Base-by-base conservation (phyloP, 2,797 vertebrate species). In the Premnoplex brunnescens region DNA sequence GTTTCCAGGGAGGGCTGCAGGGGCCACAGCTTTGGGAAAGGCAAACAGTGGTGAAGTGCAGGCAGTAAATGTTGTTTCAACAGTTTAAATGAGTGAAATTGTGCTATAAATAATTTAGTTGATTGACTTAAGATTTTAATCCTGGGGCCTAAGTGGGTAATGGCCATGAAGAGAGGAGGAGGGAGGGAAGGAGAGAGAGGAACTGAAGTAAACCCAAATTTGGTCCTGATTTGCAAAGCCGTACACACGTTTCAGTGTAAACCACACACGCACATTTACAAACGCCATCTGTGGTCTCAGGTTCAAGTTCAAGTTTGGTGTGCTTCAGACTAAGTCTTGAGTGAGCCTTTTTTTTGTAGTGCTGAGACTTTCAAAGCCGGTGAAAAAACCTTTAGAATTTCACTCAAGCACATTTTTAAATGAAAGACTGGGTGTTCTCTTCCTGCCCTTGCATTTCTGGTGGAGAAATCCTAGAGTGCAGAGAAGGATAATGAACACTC, bases 1-100 rank as follows among this genome's bases (percentile, higher is more conserved):
- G 0, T 17, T 15, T 7, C 26, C 0, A 2, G 43, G 17, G 55
- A 24, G 16, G 17, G 11, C 27, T 21, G n/a, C 3, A 0, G 1
- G 14, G 52, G 24, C 26, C 68, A 17, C 8, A 17, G 62, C 43
- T 34, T 14, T 4, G 34, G 76, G 59, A 30, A 17, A 17, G 62
- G 55, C 46, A 7, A 62, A 10, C 14, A 5, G 34, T 1, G 13
- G 12, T 1, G 27, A 41, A 26, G 21, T 1, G 14, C 39, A 0
- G 0, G 56, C 27, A 14, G 58, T 39, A 48, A 78, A 30, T 5
- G 54, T 19, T 3, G 2, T 34, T 82, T 80, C 30, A 26, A 41
- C 26, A 32, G 43, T 21, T 80, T 62, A 34, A 46, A 55, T 24
- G 60, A 80, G 39, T 72, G 63, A 81, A 87, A 75, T 30, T 7